phyloP scores from a whole-genome alignment of 2,113 vertebrate species.

The Promerops cafer region DNA sequence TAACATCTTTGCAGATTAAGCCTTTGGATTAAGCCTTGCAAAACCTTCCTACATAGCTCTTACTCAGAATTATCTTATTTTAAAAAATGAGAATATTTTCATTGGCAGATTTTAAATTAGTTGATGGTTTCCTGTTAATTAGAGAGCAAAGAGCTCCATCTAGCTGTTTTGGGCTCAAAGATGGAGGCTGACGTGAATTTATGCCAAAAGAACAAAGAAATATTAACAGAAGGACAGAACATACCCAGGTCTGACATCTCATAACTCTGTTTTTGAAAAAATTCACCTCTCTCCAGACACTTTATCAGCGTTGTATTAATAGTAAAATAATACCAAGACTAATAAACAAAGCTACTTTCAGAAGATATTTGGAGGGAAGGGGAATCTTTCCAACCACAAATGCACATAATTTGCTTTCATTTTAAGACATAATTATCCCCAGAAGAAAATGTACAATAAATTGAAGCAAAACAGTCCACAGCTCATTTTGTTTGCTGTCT shows the following conservation, averaged over 20 bases:
- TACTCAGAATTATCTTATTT: constrained; percentile 12
- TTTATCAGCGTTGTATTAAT: neutral
- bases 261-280: neutral
- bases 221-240: neutral
- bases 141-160: constrained; percentile 50
- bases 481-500: neutral
- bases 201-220: neutral
- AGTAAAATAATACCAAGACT: neutral
- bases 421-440: constrained; percentile 26
- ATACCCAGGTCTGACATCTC: neutral
- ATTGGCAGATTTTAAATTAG: neutral
- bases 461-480: neutral
- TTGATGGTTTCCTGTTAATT: neutral
- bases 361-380: neutral
- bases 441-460: constrained; percentile 21
- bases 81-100: neutral
- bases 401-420: neutral
- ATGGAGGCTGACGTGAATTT: neutral
- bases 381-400: constrained; percentile 10
- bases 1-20: neutral
- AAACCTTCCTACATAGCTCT: neutral
- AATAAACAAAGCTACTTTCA: neutral
- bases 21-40: neutral
- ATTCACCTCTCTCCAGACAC: neutral
- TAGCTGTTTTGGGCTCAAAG: constrained; percentile 32